Evolutionary conservation across 2,113 vertebrate genomes (phyloP), one percentile per base, ranked within the genome.

Genomic region (Peromyscus maniculatus): DNA sequence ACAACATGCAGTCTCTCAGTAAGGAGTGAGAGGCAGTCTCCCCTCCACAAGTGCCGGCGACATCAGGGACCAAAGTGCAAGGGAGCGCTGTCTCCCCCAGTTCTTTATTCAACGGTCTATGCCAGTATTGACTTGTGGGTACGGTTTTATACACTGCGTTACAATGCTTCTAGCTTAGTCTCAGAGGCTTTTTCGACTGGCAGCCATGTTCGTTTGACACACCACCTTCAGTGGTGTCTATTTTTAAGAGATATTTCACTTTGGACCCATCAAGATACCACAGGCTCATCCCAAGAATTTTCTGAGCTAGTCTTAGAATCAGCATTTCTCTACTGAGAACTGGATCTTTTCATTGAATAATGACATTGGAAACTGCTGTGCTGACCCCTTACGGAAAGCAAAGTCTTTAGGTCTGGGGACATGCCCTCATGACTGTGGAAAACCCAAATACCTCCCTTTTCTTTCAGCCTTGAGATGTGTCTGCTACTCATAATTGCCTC

Each of bases 291-390:
- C 43, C 11, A 26, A 91, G 21, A 7, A 43, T 59, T 92, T 96
- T n/a, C 59, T 46, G 2, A 33, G 31, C 3, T 4, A 7, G 62
- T 67, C 15, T 39, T 71, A 55, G 31, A 80, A 62, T 24, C 46
- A 52, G 39, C 5, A n/a, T 71, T 89, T 95, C 52, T 94, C n/a
- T 26, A 71, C 39, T 12, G 16, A 88, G 12, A 1, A 17, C 62
- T 75, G 31, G 17, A 28, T 94, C 64, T 39, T 92, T 89, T 80
- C 17, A 62, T 17, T 86, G 22, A 66, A 78, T 46, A 80, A 92
- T 21, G 62, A 26, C 33, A 9, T 86, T 91, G 77, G 78, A 93
- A 93, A 83, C 52, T 43, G 36, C 46, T 75, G 12, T 43, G 24
- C 7, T 39, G 46, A 22, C 11, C 31, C n/a, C 10, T 19, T 7